Base-by-base conservation (phyloP, 2,113 vertebrate species). In the Gobio gobio region DNA sequence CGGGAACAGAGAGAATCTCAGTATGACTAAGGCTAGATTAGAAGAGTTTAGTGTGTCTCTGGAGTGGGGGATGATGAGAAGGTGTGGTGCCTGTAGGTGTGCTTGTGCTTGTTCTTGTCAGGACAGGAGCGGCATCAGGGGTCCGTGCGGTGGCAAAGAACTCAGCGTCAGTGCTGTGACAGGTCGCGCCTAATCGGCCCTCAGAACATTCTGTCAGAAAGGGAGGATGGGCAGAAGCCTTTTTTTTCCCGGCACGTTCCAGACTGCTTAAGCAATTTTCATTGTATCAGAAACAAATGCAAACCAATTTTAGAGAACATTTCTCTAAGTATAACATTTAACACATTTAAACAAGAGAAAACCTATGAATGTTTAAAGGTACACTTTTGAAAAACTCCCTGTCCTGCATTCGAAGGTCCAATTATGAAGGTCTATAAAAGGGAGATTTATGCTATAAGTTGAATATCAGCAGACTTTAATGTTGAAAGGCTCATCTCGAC, bases 11-110 rank as follows among this genome's bases (percentile, higher is more conserved):
- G 22, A 51, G 49, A 43, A 64, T n/a, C 49, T 47, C 47, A 10
- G 47, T 40, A 84, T 78, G 36, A 40, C 49, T 78, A 78, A 33
- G 63, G 45, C 33, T 78, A 84, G 73, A 84, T 81, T 81, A 81
- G 43, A 47, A 64, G n/a, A 68, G 45, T 54, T 78, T 6, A 58
- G 59, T 20, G 36, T 78, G 75, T 85, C 61, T 82, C 68, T 78
- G 75, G 36, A 85, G 33, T 58, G 45, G 54, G 82, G 24, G 81
- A 74, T 78, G 91, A 92, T 93, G 93, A 91, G 93, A 93, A 95
- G 95, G 96, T 94, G 94, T 95, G 95, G 95, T 93, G 91, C 93
- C 93, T 95, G 92, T 92, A 94, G 93, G 92, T 95, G 94, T 92
- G 73, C 77, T 78, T 68, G 78, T 81, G 72, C 40, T 94, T 89